Evolutionary conservation across 2,797 vertebrate genomes (phyloP).

Genomic region (Oophaga sylvatica): DNA sequence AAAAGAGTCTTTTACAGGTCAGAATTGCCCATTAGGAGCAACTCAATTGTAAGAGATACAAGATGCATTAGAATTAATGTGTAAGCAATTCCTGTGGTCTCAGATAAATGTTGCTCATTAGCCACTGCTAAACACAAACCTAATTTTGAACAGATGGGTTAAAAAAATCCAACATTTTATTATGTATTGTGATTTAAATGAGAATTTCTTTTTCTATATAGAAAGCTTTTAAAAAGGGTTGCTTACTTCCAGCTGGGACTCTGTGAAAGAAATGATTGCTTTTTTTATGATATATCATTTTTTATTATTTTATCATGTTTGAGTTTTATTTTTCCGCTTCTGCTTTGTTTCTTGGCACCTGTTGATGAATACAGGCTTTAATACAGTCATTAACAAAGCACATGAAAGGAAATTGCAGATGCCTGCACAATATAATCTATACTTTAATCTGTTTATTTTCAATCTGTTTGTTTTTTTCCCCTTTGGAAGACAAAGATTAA

Average conservation of each 20-base stretch:
- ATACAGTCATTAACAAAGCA: constrained; percentile 56
- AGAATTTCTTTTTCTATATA: constrained; percentile 65
- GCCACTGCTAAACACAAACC: constrained; percentile 24
- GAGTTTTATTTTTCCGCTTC: constrained; percentile 37
- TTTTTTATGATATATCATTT: constrained; percentile 53
- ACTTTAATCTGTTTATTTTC: constrained; percentile 57
- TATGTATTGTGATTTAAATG: constrained; percentile 70
- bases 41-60: background rate
- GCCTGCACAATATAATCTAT: constrained; percentile 46
- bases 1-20: background rate
- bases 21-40: constrained; percentile 1
- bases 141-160: constrained; percentile 66
- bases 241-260: constrained; percentile 67
- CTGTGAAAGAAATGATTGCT: constrained; percentile 61
- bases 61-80: background rate
- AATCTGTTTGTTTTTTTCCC: constrained; percentile 48
- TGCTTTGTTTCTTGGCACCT: constrained; percentile 60
- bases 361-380: constrained; percentile 58
- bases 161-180: constrained; percentile 69
- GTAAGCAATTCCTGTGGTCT: constrained; percentile 12
- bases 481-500: constrained; percentile 27
- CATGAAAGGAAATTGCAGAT: constrained; percentile 57
- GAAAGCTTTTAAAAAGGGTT: constrained; percentile 64
- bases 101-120: constrained; percentile 31
- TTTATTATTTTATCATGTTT: constrained; percentile 54